phyloP scores from a whole-genome alignment of 2,797 vertebrate species.

The Falco cherrug region DNA sequence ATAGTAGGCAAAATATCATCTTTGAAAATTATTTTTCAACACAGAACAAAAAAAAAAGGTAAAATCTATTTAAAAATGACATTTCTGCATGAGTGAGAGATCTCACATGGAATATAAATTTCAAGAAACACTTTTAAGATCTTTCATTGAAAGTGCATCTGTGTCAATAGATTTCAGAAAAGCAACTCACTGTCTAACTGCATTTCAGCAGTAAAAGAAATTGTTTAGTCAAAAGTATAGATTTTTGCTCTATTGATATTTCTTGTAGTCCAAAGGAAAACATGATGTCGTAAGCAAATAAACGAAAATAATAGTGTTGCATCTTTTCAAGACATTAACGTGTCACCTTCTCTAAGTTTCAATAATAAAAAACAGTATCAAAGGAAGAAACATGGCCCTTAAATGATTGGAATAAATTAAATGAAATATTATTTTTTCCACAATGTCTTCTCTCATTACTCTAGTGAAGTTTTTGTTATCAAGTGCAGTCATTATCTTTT shows the following conservation, averaged over 20 bases:
- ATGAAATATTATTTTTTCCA: background rate
- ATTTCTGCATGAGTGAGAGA: background rate
- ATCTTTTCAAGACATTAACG: background rate
- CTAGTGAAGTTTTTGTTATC: background rate
- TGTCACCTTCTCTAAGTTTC: background rate
- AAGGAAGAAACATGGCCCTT: background rate
- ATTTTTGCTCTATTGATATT: background rate
- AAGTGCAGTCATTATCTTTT: background rate
- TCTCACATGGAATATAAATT: background rate
- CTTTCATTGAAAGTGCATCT: background rate
- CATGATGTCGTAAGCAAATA: background rate
- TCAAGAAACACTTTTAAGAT: background rate
- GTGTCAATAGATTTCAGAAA: background rate
- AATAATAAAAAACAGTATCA: background rate
- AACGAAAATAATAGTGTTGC: background rate
- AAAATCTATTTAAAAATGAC: background rate
- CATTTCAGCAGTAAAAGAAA: background rate
- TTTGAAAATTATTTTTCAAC: background rate
- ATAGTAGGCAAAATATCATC: background rate
- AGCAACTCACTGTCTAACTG: background rate
- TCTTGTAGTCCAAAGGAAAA: background rate
- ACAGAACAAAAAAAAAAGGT: background rate
- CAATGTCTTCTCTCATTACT: background rate
- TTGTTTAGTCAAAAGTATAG: background rate
- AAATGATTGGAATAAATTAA: background rate